Percentiles rank a stretch among this genome's conserved stretches.
phyloP scores from a whole-genome alignment of 2,113 vertebrate species.

The rat (Rattus norvegicus) region GRCr8 NC_086029.1:75289501-75290000 shows the following conservation, averaged over 20 bases:
- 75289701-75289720: not conserved
- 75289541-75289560: not conserved
- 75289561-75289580: not conserved
- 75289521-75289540: not conserved
- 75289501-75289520: not conserved
- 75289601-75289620: not conserved
- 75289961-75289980: not conserved
- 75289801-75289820: not conserved
- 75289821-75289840: not conserved
- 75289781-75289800: not conserved
- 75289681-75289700: not conserved
- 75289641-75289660: not conserved
- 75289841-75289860: not conserved
- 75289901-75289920: not conserved
- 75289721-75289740: not conserved
- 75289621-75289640: not conserved
- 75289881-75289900: too few species aligned
- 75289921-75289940: too few species aligned
- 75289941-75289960: not conserved
- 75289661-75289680: not conserved
- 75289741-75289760: not conserved
- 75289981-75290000: not conserved
- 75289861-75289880: not conserved
- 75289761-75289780: not conserved
- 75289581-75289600: not conserved